phyloP scores from a whole-genome alignment of 2,888 invertebrate genomes.

The Notodonta ziczac region DNA sequence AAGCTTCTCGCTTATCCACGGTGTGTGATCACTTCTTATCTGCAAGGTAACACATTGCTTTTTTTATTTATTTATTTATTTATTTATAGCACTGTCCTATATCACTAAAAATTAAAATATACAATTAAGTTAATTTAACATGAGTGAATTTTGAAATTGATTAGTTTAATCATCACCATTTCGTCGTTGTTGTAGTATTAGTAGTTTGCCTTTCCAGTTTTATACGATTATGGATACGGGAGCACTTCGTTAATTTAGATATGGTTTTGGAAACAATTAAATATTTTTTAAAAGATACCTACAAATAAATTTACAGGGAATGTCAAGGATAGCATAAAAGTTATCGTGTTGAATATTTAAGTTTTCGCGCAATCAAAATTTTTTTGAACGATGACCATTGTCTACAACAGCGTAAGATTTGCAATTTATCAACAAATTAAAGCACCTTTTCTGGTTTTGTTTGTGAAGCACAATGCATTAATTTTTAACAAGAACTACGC shows the following conservation, averaged over 20 bases:
- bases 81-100: conserved; percentile 27
- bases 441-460: conserved; percentile 27
- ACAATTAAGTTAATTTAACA: conserved; percentile 3
- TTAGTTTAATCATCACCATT: not conserved
- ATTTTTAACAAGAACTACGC: not conserved
- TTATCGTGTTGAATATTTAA: conserved; percentile 61
- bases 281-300: not conserved
- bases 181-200: not conserved
- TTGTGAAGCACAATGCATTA: conserved; percentile 20
- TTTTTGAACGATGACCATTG: conserved; percentile 20
- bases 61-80: not conserved
- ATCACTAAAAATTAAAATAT: conserved; percentile 9
- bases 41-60: conserved; percentile 5
- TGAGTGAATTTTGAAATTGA: not conserved
- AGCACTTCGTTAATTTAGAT: not conserved
- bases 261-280: not conserved
- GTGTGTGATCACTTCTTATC: not conserved
- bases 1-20: conserved; percentile 16
- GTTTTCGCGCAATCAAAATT: conserved; percentile 27
- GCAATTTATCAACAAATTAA: conserved; percentile 13
- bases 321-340: conserved; percentile 61
- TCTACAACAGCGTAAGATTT: conserved; percentile 29
- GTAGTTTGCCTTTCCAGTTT: not conserved
- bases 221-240: not conserved
- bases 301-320: conserved; percentile 55